phyloP scores from a whole-genome alignment of 2,113 vertebrate species.

The Oncorhynchus gorbuscha region DNA sequence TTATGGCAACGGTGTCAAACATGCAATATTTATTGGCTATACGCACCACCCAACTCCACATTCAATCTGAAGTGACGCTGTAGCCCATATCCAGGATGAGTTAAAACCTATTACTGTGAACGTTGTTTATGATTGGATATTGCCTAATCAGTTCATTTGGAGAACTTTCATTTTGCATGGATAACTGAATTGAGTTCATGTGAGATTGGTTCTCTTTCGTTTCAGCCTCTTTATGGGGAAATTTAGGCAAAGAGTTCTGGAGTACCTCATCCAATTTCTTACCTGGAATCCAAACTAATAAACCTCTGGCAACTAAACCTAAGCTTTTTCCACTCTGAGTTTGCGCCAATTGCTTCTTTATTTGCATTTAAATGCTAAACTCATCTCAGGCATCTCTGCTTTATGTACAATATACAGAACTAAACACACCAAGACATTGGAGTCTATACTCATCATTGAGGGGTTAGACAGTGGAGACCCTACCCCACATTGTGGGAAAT shows the following conservation, averaged over 20 bases:
- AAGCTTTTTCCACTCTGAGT: slow-evolving; percentile 11
- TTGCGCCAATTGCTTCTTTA: background rate
- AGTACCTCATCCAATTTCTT: slow-evolving; percentile 30
- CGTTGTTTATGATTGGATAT: slow-evolving; percentile 46
- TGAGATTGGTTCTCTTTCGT: slow-evolving; percentile 52
- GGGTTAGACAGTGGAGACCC: too few species aligned
- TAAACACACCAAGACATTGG: too few species aligned
- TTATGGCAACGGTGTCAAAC: background rate
- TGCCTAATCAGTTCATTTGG: slow-evolving; percentile 61
- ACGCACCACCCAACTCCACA: slow-evolving; percentile 33
- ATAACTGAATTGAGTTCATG: slow-evolving; percentile 48
- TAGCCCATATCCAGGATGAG: slow-evolving; percentile 26
- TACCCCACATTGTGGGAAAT: too few species aligned
- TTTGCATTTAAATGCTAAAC: background rate
- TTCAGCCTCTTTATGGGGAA: slow-evolving; percentile 59
- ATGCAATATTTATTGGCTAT: slow-evolving; percentile 59
- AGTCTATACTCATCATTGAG: too few species aligned
- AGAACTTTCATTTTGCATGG: slow-evolving; percentile 36
- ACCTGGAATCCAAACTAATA: slow-evolving; percentile 35
- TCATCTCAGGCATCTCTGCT: background rate
- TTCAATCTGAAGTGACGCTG: slow-evolving; percentile 55
- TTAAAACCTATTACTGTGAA: slow-evolving; percentile 48
- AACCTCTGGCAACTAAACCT: slow-evolving; percentile 21
- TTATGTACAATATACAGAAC: background rate
- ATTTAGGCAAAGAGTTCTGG: slow-evolving; percentile 49